Evolutionary conservation across 1,140 invertebrate genomes (phyloP).

Genomic region (Drosophila arizonae): DNA sequence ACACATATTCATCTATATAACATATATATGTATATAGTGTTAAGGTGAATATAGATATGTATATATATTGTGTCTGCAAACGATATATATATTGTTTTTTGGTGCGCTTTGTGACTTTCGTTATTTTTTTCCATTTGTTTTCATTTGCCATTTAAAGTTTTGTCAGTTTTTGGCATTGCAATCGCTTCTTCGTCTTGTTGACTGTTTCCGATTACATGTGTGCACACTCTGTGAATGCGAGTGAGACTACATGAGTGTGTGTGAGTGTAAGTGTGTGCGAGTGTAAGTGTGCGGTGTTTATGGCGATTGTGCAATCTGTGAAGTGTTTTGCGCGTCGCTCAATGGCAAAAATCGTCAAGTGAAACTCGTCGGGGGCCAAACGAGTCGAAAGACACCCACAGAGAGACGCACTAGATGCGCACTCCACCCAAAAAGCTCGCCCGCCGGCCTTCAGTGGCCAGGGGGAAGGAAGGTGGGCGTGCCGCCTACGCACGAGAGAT

Average conservation of each 20-base stretch:
- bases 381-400: slow-evolving; percentile 34
- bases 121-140: slow-evolving; percentile 19
- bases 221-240: background rate
- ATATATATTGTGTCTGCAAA: no score
- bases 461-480: background rate
- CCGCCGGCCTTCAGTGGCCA: slow-evolving; percentile 14
- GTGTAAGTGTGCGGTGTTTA: slow-evolving; percentile 24
- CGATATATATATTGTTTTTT: background rate
- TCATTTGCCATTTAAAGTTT: slow-evolving; percentile 17
- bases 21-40: no score
- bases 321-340: slow-evolving; percentile 34
- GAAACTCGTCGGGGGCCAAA: slow-evolving; percentile 31
- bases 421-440: background rate
- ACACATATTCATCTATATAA: no score
- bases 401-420: background rate
- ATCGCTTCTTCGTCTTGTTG: slow-evolving; percentile 38
- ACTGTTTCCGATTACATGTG: slow-evolving; percentile 36
- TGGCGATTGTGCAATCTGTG: slow-evolving; percentile 44
- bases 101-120: slow-evolving; percentile 8
- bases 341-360: slow-evolving; percentile 43
- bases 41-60: no score
- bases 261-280: background rate
- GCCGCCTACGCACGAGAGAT: background rate
- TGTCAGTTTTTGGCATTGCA: slow-evolving; percentile 34
- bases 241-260: background rate